These are phyloP conservation scores for Sciurus niger DNA, from an alignment of 2,113 vertebrate species.

Conservation along the genomic window DNA sequence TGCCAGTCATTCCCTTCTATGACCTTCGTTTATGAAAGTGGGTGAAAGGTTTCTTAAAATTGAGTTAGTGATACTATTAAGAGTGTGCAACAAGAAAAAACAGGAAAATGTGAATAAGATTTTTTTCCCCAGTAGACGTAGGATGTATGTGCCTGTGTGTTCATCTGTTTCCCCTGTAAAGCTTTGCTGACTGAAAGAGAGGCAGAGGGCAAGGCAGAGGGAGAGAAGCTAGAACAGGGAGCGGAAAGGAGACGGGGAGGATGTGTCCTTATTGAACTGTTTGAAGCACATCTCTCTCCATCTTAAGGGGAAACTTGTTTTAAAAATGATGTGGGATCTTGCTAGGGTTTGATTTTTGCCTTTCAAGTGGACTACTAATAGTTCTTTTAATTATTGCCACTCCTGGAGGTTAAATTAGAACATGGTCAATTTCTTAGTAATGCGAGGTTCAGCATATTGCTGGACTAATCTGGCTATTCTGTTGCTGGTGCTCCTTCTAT, in stretches of 20 bases:
- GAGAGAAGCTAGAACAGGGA: neutral
- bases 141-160: neutral
- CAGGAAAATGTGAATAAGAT: neutral
- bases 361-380: neutral
- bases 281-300: neutral
- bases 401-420: conserved; percentile 42
- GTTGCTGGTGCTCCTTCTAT: neutral
- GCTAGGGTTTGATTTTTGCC: neutral
- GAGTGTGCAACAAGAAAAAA: neutral
- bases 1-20: conserved; percentile 27
- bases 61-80: conserved; percentile 21
- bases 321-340: neutral
- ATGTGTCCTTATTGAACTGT: neutral
- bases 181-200: neutral
- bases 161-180: neutral
- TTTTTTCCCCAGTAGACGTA: neutral
- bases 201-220: neutral
- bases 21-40: conserved; percentile 22
- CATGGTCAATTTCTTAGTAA: neutral
- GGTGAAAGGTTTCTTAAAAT: conserved; percentile 44
- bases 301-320: neutral
- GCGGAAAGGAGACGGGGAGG: too few species aligned
- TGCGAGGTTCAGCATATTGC: neutral
- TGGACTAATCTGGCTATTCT: neutral
- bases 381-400: neutral